Evolutionary conservation across 1,140 invertebrate species (phyloP).

Genomic region (Calephelis nemesis): DNA sequence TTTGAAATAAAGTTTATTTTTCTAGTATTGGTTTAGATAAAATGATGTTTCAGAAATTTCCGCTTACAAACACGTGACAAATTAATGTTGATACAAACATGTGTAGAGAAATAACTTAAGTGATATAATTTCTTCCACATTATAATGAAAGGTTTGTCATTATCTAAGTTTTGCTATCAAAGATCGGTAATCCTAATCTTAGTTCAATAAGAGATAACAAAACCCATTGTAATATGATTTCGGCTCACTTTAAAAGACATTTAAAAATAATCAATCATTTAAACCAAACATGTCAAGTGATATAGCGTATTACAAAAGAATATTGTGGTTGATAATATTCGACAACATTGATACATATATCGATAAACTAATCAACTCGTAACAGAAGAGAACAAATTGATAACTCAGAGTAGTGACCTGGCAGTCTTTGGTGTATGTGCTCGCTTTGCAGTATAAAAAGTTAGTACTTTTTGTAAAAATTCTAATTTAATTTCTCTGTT

Average conservation of each 20-base stretch:
- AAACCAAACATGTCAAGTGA: constrained; percentile 37
- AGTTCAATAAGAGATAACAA: not conserved
- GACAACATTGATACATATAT: constrained; percentile 53
- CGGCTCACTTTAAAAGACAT: constrained; percentile 5
- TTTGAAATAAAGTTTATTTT: too few species aligned
- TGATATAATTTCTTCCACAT: not conserved
- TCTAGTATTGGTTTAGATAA: too few species aligned
- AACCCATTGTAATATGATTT: constrained; percentile 14
- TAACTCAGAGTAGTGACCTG: constrained; percentile 53
- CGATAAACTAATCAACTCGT: constrained; percentile 63
- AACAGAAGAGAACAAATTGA: constrained; percentile 47
- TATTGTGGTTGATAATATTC: constrained; percentile 36
- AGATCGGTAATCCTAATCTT: not conserved
- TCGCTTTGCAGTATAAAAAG: constrained; percentile 32
- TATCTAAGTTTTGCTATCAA: not conserved
- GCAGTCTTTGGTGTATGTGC: constrained; percentile 33
- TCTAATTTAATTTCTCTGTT: not conserved
- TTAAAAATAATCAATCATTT: constrained; percentile 43
- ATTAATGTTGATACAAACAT: too few species aligned
- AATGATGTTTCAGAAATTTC: too few species aligned
- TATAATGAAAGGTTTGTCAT: not conserved
- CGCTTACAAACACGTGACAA: too few species aligned
- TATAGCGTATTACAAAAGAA: constrained; percentile 49
- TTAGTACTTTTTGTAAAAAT: constrained; percentile 27
- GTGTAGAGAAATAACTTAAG: too few species aligned